Evolutionary conservation across 2,888 invertebrate species (phyloP).

Genomic region (Enchytraeus crypticus): DNA sequence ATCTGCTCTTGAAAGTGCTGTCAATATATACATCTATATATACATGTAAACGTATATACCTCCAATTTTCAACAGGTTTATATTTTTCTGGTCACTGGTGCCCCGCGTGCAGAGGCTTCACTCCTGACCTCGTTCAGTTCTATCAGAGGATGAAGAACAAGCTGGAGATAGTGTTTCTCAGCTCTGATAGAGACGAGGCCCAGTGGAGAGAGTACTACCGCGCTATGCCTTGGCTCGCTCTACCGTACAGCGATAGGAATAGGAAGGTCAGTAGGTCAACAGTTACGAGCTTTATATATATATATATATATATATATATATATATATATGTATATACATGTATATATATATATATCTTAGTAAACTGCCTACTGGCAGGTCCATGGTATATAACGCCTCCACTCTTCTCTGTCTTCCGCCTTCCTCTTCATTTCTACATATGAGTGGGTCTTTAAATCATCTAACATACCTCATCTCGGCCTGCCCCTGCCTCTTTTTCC

Average conservation of each 20-base stretch:
- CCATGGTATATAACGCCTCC: too few species aligned
- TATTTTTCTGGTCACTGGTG: conserved; percentile 49
- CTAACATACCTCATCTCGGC: too few species aligned
- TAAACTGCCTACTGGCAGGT: too few species aligned
- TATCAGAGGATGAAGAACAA: conserved; percentile 62
- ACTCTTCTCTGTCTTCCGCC: too few species aligned
- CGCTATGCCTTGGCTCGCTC: conserved; percentile 67
- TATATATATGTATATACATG: too few species aligned
- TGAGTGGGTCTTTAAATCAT: too few species aligned
- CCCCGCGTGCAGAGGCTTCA: conserved; percentile 76
- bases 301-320: too few species aligned
- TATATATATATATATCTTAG: too few species aligned
- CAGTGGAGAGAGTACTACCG: conserved; percentile 66
- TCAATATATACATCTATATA: not conserved
- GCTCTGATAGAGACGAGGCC: conserved; percentile 75
- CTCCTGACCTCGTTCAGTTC: conserved; percentile 66
- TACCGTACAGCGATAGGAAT: conserved; percentile 57
- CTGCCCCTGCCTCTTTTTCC: too few species aligned
- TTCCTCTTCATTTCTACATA: too few species aligned
- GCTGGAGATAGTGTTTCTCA: conserved; percentile 72
- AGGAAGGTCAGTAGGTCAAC: not conserved
- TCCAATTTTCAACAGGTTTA: conserved; percentile 1
- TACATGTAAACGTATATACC: too few species aligned
- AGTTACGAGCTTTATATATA: not conserved
- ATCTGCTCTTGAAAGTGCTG: too few species aligned